Evolutionary conservation across 2,113 vertebrate species (phyloP).

Genomic region (Anguilla rostrata): DNA sequence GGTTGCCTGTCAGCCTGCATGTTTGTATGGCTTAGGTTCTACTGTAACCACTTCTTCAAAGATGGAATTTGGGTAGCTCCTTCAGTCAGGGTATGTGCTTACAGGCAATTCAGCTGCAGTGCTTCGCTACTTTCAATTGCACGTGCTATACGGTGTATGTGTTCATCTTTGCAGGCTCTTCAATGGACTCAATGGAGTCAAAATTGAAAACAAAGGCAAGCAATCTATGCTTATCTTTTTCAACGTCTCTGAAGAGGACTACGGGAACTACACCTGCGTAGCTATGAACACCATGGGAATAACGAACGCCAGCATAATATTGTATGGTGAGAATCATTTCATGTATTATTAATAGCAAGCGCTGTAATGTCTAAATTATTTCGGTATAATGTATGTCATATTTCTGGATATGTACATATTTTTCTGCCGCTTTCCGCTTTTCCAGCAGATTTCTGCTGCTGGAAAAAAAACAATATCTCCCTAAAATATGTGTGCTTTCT

Average conservation of each 20-base stretch:
- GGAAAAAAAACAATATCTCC: neutral
- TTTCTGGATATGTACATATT: neutral
- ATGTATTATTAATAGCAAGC: neutral
- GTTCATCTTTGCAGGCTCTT: conserved; percentile 72
- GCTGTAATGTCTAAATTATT: neutral
- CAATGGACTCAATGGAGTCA: conserved; percentile 82
- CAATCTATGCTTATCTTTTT: conserved; percentile 93
- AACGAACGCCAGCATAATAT: conserved; percentile 92
- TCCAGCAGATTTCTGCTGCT: neutral
- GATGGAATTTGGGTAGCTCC: too few relatives aligned
- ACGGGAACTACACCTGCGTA: conserved; percentile 98
- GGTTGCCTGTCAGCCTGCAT: too few relatives aligned
- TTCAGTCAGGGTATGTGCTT: too few relatives aligned
- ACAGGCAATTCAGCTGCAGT: too few relatives aligned
- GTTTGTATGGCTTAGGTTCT: too few relatives aligned
- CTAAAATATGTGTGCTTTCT: neutral
- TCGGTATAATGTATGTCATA: neutral
- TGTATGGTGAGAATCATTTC: conserved; percentile 80
- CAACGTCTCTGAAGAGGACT: conserved; percentile 97
- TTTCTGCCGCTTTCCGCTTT: too few relatives aligned
- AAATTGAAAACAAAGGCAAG: conserved; percentile 91
- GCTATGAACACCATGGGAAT: conserved; percentile 91
- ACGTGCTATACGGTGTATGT: too few relatives aligned
- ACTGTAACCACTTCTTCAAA: too few relatives aligned
- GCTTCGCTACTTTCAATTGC: too few relatives aligned